Evolutionary conservation across 2,888 invertebrate species (phyloP), one percentile per base, ranked within the genome.

Genomic region (Lasioglossum marginatum): DNA sequence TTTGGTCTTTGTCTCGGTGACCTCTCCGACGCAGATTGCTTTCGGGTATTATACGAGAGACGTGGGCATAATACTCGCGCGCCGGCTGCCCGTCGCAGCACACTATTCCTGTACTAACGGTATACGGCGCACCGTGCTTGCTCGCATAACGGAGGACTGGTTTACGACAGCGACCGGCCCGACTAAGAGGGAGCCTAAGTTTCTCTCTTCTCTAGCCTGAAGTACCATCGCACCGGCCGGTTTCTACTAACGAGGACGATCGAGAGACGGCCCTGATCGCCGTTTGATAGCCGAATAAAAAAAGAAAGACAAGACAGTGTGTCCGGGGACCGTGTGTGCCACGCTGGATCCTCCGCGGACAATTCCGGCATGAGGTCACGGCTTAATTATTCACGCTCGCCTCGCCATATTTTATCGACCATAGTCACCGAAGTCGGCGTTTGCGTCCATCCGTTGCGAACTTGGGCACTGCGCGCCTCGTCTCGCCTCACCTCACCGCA

Each of bases 1-100:
- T 88, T 87, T 85, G 84, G 73, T 90, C 90, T 90, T 90, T 88
- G 90, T 90, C 90, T 86, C 84, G 87, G 83, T 88, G 88, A 90
- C 90, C 90, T 88, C 85, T 85, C 79, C 83, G 71, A 66, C 83
- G 88, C 82, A 85, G 87, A 89, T 89, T 82, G 87, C 89, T 89
- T 83, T 89, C 60, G 85, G 87, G 87, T 81, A 89, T 89, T 89
- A 89, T 87, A 89, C 83, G 87, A 82, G 87, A 89, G 84, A 89
- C 87, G 84, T 82, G 83, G 85, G 87, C 85, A 89, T 87, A 87
- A 89, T 89, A 87, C 88, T 81, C 84, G 66, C 81, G 72, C 84
- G 63, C 79, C 76, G 81, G 79, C 80, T 82, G 81, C 80, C 80
- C 88, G 78, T 77, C 74, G 79, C 45, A 27, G 70, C 87, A 87